Conservation (phyloP, 2,888 invertebrate genomes). For the Andrena camellia region DNA sequence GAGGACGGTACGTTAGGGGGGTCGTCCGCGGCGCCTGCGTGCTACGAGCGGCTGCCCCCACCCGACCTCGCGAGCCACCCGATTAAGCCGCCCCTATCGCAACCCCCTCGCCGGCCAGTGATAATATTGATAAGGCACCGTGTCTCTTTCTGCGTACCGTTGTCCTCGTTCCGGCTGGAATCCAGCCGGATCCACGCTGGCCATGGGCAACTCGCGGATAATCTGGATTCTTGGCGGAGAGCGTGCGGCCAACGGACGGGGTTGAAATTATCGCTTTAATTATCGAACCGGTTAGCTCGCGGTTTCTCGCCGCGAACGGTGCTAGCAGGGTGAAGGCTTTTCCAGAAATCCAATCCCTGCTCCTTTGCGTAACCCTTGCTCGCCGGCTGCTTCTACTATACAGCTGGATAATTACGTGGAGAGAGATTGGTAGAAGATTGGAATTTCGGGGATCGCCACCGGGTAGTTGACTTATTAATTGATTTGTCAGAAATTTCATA, state of each 20-base stretch:
- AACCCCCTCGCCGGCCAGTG: conserved; percentile 66
- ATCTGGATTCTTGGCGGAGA: conserved; percentile 30
- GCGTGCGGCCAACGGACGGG: not conserved
- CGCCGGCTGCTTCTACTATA: too few species aligned
- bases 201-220: conserved; percentile 2
- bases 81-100: conserved; percentile 62
- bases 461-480: too few species aligned
- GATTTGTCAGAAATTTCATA: too few species aligned
- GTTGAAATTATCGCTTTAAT: conserved; percentile 25
- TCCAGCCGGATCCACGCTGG: conserved; percentile 9
- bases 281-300: not conserved
- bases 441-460: too few species aligned
- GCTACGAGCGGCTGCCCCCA: conserved; percentile 51
- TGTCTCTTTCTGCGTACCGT: conserved; percentile 51
- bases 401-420: too few species aligned
- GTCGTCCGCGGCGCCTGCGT: conserved; percentile 74
- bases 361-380: too few species aligned
- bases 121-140: conserved; percentile 75
- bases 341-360: too few species aligned
- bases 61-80: conserved; percentile 53
- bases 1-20: conserved; percentile 62
- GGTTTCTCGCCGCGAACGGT: not conserved
- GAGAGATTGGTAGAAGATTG: too few species aligned
- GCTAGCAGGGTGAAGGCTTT: too few species aligned
- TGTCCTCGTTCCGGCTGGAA: conserved; percentile 38